Conservation (phyloP, 1,140 invertebrate genomes). For the Drosophila elegans region DNA sequence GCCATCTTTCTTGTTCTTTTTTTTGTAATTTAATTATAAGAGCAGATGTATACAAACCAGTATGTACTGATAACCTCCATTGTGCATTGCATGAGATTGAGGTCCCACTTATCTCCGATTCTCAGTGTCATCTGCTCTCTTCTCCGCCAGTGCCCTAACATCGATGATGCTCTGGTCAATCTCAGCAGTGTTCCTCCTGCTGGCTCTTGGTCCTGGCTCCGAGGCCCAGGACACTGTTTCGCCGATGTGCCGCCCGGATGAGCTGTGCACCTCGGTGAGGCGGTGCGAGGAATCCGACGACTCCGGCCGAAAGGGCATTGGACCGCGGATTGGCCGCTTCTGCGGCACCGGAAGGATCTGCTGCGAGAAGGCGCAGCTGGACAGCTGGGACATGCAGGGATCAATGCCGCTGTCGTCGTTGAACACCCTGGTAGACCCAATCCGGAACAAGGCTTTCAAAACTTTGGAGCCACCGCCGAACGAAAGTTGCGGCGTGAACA, state of each 20-base stretch:
- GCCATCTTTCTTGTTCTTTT: too few species aligned
- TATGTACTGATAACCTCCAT: constrained; percentile 21
- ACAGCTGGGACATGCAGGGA: constrained; percentile 45
- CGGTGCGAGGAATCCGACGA: constrained; percentile 57
- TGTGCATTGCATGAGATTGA: constrained; percentile 22
- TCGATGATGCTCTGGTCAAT: neutral
- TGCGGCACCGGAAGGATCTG: constrained; percentile 46
- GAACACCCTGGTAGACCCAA: too few species aligned
- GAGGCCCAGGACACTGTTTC: constrained; percentile 19
- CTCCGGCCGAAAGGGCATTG: constrained; percentile 41
- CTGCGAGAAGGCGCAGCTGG: constrained; percentile 57
- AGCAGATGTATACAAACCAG: neutral
- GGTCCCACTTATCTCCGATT: constrained; percentile 8
- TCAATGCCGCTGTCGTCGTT: too few species aligned
- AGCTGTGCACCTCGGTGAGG: constrained; percentile 50
- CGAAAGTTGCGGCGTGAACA: constrained; percentile 58
- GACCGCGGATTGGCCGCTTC: constrained; percentile 33
- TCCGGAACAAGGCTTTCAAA: constrained; percentile 1
- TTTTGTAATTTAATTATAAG: neutral
- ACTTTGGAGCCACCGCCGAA: constrained; percentile 35
- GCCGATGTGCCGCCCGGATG: constrained; percentile 23
- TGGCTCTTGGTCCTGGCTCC: constrained; percentile 4
- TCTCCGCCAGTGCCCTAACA: constrained; percentile 1
- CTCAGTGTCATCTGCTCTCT: constrained; percentile 1
- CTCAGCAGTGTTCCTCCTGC: constrained; percentile 3